phyloP scores from a whole-genome alignment of 2,797 vertebrate genomes.

The Gallinago stenura region DNA sequence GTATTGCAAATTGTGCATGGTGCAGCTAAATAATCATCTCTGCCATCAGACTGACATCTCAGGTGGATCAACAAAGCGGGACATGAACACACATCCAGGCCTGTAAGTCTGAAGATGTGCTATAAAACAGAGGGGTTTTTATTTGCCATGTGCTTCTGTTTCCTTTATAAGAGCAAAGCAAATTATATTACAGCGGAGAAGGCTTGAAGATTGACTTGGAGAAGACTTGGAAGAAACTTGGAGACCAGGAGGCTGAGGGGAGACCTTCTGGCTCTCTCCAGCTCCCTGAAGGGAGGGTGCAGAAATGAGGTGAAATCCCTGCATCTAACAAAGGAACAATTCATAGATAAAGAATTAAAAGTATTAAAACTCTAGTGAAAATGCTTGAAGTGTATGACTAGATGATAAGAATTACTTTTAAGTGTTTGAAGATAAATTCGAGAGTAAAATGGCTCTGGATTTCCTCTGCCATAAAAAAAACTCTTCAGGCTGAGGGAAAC shows the following conservation, averaged over 20 bases:
- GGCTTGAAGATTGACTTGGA: background rate
- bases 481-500: background rate
- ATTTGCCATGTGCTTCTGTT: background rate
- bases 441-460: background rate
- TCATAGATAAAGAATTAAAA: background rate
- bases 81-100: rapidly evolving
- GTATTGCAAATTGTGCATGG: rapidly evolving
- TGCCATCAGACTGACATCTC: rapidly evolving
- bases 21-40: background rate
- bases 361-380: background rate
- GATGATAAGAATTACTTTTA: background rate
- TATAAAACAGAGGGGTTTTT: background rate
- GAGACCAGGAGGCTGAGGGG: background rate
- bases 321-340: background rate
- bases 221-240: background rate
- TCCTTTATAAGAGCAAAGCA: background rate
- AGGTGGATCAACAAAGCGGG: background rate
- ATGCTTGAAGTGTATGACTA: background rate
- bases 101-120: rapidly evolving
- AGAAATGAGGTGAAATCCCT: too few relatives aligned
- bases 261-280: background rate
- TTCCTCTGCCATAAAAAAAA: background rate
- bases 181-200: background rate
- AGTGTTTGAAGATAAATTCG: background rate
- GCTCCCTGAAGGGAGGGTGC: background rate